Conservation (phyloP, 1,140 invertebrate species). For the Drosophila santomea region DNA sequence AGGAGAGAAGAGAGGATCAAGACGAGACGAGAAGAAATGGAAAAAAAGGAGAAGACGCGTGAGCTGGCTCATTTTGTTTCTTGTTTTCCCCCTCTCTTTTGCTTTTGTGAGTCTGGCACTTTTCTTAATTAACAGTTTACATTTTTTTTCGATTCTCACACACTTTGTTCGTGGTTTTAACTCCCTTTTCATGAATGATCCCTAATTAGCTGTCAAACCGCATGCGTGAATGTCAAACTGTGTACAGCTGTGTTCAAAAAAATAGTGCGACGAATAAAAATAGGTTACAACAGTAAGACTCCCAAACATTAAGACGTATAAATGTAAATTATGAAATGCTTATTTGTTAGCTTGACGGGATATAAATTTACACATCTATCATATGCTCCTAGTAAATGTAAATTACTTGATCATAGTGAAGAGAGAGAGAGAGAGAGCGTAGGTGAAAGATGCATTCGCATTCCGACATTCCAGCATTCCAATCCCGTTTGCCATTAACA, state of each 20-base stretch:
- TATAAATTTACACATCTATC: neutral
- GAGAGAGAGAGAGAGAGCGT: neutral
- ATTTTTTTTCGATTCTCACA: conserved; percentile 13
- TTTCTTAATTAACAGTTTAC: conserved; percentile 27
- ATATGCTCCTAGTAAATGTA: neutral
- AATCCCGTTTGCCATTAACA: conserved; percentile 12
- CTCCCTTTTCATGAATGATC: conserved; percentile 23
- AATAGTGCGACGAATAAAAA: neutral
- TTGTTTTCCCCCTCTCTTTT: neutral
- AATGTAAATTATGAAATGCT: too few relatives aligned
- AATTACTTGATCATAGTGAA: neutral
- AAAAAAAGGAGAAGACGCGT: conserved; percentile 11
- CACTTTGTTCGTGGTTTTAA: neutral
- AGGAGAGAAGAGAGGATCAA: neutral
- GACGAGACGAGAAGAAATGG: conserved; percentile 1
- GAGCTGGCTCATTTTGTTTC: conserved; percentile 21
- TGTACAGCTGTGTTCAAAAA: conserved; percentile 5
- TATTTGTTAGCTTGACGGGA: too few relatives aligned
- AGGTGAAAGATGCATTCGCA: conserved; percentile 14
- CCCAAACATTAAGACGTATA: too few relatives aligned
- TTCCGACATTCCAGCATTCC: conserved; percentile 22
- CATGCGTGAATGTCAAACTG: conserved; percentile 12
- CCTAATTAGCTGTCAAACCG: conserved; percentile 18
- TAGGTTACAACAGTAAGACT: too few relatives aligned
- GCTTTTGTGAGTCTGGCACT: conserved; percentile 19